Evolutionary conservation across 2,888 invertebrate genomes (phyloP).

Genomic region (Callinectes sapidus): DNA sequence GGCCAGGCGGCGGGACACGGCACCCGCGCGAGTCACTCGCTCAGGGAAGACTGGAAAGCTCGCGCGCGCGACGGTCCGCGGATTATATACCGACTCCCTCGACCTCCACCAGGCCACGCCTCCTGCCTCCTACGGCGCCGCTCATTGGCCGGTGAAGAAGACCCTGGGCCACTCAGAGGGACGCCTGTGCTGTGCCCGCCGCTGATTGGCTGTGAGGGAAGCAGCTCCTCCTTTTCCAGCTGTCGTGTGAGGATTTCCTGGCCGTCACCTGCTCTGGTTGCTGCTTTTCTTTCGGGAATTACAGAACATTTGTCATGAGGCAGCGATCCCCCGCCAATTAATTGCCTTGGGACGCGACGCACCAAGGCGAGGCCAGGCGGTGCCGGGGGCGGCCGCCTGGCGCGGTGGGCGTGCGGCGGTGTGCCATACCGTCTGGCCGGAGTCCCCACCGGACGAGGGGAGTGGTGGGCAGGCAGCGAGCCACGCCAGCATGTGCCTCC

Average conservation of each 20-base stretch:
- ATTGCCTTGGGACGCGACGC: not conserved
- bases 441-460: slow-evolving; percentile 3
- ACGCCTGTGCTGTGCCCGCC: not conserved
- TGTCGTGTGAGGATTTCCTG: slow-evolving; percentile 39
- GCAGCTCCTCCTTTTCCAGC: slow-evolving; percentile 33
- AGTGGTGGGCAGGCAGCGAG: not conserved
- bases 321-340: slow-evolving; percentile 8
- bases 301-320: slow-evolving; percentile 30
- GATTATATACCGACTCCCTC: slow-evolving; percentile 53
- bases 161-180: slow-evolving; percentile 26
- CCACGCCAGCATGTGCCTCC: not conserved
- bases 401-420: slow-evolving; percentile 8
- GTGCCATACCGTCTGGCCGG: slow-evolving; percentile 11
- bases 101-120: slow-evolving; percentile 49
- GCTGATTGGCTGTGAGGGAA: not conserved
- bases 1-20: not conserved
- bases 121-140: not conserved
- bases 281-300: slow-evolving; percentile 23
- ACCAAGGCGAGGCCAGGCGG: not conserved
- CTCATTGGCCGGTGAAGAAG: slow-evolving; percentile 41
- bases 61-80: slow-evolving; percentile 51
- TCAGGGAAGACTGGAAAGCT: slow-evolving; percentile 60
- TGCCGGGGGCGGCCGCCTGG: not conserved
- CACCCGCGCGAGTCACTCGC: slow-evolving; percentile 49
- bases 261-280: slow-evolving; percentile 6